A percentile compares a stretch with the other conserved stretches of the same genome.
phyloP scores from a whole-genome alignment of 2,797 vertebrate species.

The Pangasius macronema region DNA sequence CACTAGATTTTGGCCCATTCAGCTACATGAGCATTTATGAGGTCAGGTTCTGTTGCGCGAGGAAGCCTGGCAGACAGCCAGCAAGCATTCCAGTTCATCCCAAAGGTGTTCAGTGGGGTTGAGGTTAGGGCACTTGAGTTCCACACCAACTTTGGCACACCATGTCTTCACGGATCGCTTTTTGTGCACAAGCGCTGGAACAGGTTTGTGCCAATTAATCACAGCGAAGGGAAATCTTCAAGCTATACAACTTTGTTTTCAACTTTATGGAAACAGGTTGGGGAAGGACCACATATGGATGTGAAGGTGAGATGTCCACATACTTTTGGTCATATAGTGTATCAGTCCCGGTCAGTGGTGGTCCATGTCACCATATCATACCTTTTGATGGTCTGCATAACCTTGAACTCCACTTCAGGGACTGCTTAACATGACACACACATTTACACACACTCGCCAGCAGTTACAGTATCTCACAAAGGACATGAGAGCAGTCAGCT shows the following conservation, averaged over 20 bases:
- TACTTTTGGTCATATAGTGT: neutral
- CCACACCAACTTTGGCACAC: too few relatives aligned
- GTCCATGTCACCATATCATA: too few relatives aligned
- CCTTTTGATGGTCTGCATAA: neutral
- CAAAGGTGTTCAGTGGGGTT: neutral
- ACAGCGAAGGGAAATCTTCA: neutral
- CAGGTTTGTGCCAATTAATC: neutral
- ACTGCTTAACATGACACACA: neutral
- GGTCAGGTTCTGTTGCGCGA: neutral
- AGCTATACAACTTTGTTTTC: neutral
- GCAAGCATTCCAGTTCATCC: neutral
- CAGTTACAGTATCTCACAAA: slow-evolving; percentile 38
- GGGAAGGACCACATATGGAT: too few relatives aligned
- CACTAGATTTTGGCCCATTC: neutral
- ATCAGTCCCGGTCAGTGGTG: neutral
- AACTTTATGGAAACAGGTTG: neutral
- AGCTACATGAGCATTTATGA: neutral
- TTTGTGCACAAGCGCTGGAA: neutral
- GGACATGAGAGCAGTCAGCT: neutral
- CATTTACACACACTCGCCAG: neutral
- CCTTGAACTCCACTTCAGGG: neutral
- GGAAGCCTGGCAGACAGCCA: neutral
- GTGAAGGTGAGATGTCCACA: neutral
- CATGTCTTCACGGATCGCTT: neutral
- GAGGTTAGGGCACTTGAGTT: neutral